Base-by-base conservation (phyloP, 2,888 invertebrate species). In the Stenichneumon culpator region DNA sequence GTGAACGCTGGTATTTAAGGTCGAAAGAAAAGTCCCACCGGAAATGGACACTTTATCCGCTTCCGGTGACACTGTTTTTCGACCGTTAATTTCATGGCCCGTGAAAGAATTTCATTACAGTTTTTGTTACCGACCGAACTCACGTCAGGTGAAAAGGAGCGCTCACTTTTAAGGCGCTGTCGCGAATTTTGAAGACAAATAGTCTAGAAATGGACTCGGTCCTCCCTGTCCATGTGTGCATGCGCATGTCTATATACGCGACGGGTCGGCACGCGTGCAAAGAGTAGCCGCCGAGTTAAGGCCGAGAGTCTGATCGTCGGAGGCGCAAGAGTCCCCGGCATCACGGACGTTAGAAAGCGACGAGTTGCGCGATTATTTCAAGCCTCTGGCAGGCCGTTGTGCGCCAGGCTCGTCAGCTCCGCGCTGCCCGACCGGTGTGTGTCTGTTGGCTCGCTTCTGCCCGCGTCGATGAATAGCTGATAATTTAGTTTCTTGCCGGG, bases 281-380 rank as follows among this genome's bases (percentile, higher is more conserved):
- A 68, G 19, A 47, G 28, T 52, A 73, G 57, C 28, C 67, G 39
- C 44, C 4, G 36, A 60, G 60, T 39, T 44, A 22, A n/a, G 70
- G 36, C 50, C 63, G 52, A 60, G 50, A 9, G 52, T 5, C 22
- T 19, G 63, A 28, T n/a, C 72, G 70, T 69, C 65, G 16, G 73
- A 75, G 63, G 72, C 82, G 73, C 75, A 60, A 82, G 68, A 57
- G 44, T 68, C 63, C 36, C n/a, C 44, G 74, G 7, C 70, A 75
- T 83, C 78, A 69, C 70, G 67, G 82, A 86, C 87, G 87, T 88
- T 91, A 90, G 91, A 90, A 90, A 91, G 90, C 88, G 90, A 87
- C 88, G 90, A 88, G 89, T 90, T 91, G 89, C 88, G 88, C 90
- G 89, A 90, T 87, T 88, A 81, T 86, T 79, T 82, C 50, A 80